Percentiles rank a stretch among this genome's conserved stretches.
phyloP scores from a whole-genome alignment of 2,888 invertebrate genomes.

The Cistogaster globosa region DNA sequence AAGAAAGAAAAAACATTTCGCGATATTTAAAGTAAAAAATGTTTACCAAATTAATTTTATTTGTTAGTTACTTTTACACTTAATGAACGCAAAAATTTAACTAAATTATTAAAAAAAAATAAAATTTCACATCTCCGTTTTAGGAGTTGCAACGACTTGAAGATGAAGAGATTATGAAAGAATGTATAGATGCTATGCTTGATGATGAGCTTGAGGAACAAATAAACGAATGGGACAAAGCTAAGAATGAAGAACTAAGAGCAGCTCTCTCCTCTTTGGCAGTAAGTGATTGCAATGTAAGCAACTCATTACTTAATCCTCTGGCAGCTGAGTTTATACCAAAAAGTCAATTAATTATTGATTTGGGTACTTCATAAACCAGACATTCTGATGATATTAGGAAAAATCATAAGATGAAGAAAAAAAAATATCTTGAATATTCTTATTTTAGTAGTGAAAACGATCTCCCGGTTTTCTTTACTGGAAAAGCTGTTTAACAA shows the following conservation, averaged over 20 bases:
- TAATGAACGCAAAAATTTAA: too few species aligned
- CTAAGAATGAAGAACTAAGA: slow-evolving; percentile 81
- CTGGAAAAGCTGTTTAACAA: slow-evolving; percentile 52
- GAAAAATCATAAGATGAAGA: slow-evolving; percentile 45
- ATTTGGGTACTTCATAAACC: slow-evolving; percentile 78
- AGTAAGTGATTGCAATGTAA: slow-evolving; percentile 80
- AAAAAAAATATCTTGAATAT: slow-evolving; percentile 71
- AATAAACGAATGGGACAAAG: slow-evolving; percentile 81
- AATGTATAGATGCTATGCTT: slow-evolving; percentile 93
- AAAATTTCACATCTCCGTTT: background rate
- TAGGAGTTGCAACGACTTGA: slow-evolving; percentile 93
- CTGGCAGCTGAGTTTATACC: slow-evolving; percentile 94
- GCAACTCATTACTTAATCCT: slow-evolving; percentile 91
- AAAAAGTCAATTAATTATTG: slow-evolving; percentile 78
- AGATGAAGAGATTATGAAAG: slow-evolving; percentile 94
- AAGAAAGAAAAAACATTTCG: too few species aligned
- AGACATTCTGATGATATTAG: background rate
- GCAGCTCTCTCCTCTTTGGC: slow-evolving; percentile 81
- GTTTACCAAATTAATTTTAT: too few species aligned
- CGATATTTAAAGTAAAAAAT: too few species aligned
- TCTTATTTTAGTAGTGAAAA: slow-evolving; percentile 73
- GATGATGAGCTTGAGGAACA: slow-evolving; percentile 88
- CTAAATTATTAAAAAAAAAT: background rate
- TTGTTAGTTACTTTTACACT: too few species aligned
- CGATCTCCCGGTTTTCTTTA: slow-evolving; percentile 65